Conservation (phyloP, 2,113 vertebrate species). For the Sylvia atricapilla region DNA sequence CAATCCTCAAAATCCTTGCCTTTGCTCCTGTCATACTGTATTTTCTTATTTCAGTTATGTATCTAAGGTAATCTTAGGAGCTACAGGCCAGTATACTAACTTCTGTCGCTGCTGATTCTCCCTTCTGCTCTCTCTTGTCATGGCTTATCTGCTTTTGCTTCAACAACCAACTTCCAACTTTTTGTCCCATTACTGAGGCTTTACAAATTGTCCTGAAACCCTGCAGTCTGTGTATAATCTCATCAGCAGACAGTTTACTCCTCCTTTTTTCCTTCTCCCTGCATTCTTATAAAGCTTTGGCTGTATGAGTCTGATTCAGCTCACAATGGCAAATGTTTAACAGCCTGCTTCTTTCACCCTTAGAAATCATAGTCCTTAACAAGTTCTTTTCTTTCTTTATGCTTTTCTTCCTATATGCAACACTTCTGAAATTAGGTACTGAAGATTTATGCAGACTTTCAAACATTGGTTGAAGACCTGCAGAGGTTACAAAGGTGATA, state of each 20-base stretch:
- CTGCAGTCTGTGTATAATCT: not conserved
- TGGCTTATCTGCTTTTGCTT: not conserved
- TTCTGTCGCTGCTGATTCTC: not conserved
- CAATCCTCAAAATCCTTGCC: not conserved
- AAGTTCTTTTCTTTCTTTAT: slow-evolving; percentile 25
- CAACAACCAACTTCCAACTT: not conserved
- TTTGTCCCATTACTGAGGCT: not conserved
- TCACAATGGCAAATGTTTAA: slow-evolving; percentile 12
- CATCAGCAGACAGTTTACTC: not conserved
- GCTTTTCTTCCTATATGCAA: not conserved
- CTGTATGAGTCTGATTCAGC: not conserved
- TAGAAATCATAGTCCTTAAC: not conserved
- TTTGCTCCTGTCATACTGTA: not conserved
- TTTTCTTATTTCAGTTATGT: not conserved
- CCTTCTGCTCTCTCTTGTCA: not conserved
- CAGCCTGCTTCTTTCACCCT: slow-evolving; percentile 7
- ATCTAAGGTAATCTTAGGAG: not conserved
- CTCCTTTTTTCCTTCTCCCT: not conserved
- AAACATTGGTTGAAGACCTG: not conserved
- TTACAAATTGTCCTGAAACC: not conserved
- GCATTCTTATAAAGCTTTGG: not conserved
- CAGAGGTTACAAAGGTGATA: not conserved
- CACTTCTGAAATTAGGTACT: not conserved
- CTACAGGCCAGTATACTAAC: not conserved
- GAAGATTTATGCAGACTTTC: not conserved